Evolutionary conservation across 2,888 invertebrate species (phyloP).

Genomic region (Priocnemis perturbator): DNA sequence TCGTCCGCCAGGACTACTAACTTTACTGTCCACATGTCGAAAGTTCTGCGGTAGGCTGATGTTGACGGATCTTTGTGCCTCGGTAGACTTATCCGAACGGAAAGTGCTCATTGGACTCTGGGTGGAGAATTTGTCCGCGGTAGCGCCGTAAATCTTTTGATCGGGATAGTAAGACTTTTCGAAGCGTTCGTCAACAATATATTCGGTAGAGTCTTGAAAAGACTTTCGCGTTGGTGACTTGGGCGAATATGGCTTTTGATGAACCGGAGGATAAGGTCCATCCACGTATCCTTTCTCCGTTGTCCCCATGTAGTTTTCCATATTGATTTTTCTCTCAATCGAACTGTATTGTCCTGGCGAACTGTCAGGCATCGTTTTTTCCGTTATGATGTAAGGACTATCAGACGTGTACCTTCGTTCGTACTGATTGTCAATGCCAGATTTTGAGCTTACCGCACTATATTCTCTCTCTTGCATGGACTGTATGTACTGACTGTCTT

Average conservation of each 20-base stretch:
- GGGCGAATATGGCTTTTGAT: slow-evolving; percentile 43
- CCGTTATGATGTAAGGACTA: slow-evolving; percentile 46
- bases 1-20: slow-evolving; percentile 78
- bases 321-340: slow-evolving; percentile 66
- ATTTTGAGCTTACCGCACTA: slow-evolving; percentile 56
- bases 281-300: slow-evolving; percentile 34
- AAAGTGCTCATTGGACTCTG: slow-evolving; percentile 65
- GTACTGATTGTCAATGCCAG: slow-evolving; percentile 42
- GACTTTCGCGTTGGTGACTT: slow-evolving; percentile 50
- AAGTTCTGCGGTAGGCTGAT: slow-evolving; percentile 50
- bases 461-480: slow-evolving; percentile 56
- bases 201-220: slow-evolving; percentile 45
- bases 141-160: slow-evolving; percentile 38
- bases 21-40: slow-evolving; percentile 75
- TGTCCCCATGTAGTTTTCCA: slow-evolving; percentile 46
- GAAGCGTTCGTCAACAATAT: slow-evolving; percentile 45
- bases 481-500: slow-evolving; percentile 57
- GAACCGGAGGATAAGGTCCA: slow-evolving; percentile 47
- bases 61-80: slow-evolving; percentile 32
- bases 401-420: slow-evolving; percentile 46
- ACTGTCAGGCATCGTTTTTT: slow-evolving; percentile 51
- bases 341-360: slow-evolving; percentile 65
- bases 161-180: slow-evolving; percentile 45
- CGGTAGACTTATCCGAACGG: slow-evolving; percentile 50
- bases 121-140: slow-evolving; percentile 53